These are phyloP conservation scores for Prietella phreatophila DNA, from an alignment of 2,113 vertebrate species.

Conservation along the genomic window DNA sequence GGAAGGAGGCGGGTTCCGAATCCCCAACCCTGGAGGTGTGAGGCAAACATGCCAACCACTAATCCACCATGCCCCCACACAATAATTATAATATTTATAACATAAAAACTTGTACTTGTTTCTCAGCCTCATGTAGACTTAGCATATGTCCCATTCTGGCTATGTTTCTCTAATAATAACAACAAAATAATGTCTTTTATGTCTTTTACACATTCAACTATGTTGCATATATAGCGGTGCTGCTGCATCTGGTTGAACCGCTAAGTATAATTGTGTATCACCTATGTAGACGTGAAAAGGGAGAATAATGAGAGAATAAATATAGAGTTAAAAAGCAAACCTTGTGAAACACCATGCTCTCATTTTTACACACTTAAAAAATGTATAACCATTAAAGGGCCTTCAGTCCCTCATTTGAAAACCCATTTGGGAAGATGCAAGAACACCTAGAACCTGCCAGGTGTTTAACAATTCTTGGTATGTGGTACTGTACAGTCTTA, in stretches of 20 bases:
- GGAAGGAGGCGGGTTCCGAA: too few species aligned
- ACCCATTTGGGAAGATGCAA: too few species aligned
- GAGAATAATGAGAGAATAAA: background rate
- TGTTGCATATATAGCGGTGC: background rate
- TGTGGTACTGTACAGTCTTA: too few species aligned
- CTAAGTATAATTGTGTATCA: background rate
- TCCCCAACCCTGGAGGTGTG: too few species aligned
- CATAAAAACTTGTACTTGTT: background rate
- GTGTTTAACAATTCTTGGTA: too few species aligned
- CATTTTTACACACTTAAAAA: too few species aligned
- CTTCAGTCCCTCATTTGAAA: too few species aligned
- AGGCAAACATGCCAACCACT: too few species aligned
- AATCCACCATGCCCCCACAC: too few species aligned
- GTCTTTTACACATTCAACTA: background rate
- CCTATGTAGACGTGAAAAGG: background rate
- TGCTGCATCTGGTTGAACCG: background rate
- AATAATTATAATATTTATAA: background rate
- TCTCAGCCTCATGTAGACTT: background rate
- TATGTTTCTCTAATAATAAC: background rate
- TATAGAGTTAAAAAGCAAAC: background rate
- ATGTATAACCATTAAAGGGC: too few species aligned
- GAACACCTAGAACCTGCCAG: background rate
- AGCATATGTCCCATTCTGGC: background rate
- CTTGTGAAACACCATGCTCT: background rate
- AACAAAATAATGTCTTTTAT: background rate